A percentile compares a stretch with the other conserved stretches of the same genome.
Evolutionary conservation across 2,888 invertebrate genomes (phyloP).

Genomic region (Protodeltote pygarga): DNA sequence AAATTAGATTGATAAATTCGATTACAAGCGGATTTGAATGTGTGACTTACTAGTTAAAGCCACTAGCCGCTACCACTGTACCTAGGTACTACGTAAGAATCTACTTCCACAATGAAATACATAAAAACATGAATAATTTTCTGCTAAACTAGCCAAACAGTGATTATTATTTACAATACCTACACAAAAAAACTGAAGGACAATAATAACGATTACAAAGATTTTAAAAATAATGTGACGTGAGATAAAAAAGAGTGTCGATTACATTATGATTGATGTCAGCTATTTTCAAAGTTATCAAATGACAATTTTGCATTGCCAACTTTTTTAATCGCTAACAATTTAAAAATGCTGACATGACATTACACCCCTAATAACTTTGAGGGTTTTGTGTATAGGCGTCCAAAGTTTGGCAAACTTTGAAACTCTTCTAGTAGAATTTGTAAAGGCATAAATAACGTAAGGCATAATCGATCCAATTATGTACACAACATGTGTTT

Average conservation of each 20-base stretch:
- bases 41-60: no score
- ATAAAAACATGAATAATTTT: background rate
- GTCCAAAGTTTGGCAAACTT: no score
- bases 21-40: no score
- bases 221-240: conserved; percentile 38
- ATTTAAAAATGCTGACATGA: conserved; percentile 5
- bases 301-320: conserved; percentile 32
- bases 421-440: no score
- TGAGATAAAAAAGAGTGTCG: conserved; percentile 35
- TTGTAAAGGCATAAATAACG: no score
- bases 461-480: no score
- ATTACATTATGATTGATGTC: conserved; percentile 47
- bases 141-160: no score
- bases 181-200: conserved; percentile 25
- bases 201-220: conserved; percentile 21
- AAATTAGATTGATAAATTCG: no score
- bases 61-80: no score
- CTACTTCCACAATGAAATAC: background rate
- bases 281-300: conserved; percentile 44
- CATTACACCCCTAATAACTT: background rate
- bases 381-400: background rate
- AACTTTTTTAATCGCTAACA: conserved; percentile 12
- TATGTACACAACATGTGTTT: no score
- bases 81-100: no score
- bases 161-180: no score